Evolutionary conservation across 2,888 invertebrate species (phyloP).

Genomic region (Rhagonycha lutea): DNA sequence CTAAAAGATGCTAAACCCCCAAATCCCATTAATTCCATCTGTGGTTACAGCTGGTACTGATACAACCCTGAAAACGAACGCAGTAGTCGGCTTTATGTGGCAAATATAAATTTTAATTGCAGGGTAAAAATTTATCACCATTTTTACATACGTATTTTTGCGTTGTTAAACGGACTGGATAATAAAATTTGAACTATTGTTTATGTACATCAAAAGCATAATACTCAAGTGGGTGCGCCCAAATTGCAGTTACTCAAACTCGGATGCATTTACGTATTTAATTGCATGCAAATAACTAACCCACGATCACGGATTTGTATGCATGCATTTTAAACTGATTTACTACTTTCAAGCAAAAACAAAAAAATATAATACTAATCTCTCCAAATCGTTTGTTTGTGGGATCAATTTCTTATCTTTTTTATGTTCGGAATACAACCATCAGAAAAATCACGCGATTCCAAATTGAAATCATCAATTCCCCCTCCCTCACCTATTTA

Average conservation of each 20-base stretch:
- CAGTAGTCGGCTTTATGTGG: background rate
- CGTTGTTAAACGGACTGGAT: background rate
- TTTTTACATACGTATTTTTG: background rate
- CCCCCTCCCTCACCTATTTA: too few relatives aligned
- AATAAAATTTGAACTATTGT: background rate
- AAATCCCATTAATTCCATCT: too few relatives aligned
- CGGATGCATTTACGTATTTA: background rate
- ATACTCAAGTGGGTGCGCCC: background rate
- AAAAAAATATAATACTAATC: too few relatives aligned
- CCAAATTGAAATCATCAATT: too few relatives aligned
- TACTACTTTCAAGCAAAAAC: too few relatives aligned
- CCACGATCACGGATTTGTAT: background rate
- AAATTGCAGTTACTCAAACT: background rate
- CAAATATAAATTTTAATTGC: background rate
- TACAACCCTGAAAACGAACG: background rate
- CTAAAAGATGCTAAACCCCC: too few relatives aligned
- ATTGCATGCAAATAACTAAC: background rate
- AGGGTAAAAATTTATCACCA: background rate
- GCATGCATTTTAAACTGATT: background rate
- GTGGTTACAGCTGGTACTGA: too few relatives aligned
- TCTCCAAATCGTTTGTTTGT: too few relatives aligned
- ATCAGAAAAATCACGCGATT: background rate
- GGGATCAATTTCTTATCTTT: too few relatives aligned
- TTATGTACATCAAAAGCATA: background rate
- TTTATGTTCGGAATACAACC: too few relatives aligned